Evolutionary conservation across 2,888 invertebrate genomes (phyloP).

Genomic region (Globia sparganii): DNA sequence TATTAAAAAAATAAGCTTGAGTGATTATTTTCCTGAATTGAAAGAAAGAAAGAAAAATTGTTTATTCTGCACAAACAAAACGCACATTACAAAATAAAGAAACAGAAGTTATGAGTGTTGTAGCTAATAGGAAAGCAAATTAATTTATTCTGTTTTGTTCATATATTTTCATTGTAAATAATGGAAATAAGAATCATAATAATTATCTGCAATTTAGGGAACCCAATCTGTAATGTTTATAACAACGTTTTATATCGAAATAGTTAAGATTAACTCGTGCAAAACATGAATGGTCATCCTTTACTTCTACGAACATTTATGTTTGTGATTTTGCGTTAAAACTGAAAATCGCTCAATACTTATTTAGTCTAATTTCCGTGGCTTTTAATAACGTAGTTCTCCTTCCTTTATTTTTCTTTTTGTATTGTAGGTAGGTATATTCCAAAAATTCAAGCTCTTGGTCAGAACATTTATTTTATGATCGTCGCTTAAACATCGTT

Average conservation of each 20-base stretch:
- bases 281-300: slow-evolving; percentile 1
- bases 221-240: not conserved
- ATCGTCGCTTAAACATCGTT: slow-evolving; percentile 11
- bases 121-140: not conserved
- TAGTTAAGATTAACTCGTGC: slow-evolving; percentile 2
- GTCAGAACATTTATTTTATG: not conserved
- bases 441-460: not conserved
- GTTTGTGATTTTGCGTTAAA: not conserved
- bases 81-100: too few relatives aligned
- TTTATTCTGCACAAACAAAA: not conserved
- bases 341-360: not conserved
- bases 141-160: not conserved
- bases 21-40: not conserved
- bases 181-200: not conserved
- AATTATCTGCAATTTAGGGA: not conserved
- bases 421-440: not conserved
- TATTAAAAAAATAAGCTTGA: not conserved
- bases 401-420: not conserved
- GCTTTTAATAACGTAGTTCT: not conserved
- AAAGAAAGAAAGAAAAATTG: not conserved
- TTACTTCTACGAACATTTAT: not conserved
- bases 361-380: too few relatives aligned
- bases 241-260: not conserved
- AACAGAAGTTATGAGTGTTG: not conserved
- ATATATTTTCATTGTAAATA: not conserved